Evolutionary conservation across 2,113 vertebrate genomes (phyloP), one percentile per base, ranked within the genome.

Genomic region (Myodes glareolus): DNA sequence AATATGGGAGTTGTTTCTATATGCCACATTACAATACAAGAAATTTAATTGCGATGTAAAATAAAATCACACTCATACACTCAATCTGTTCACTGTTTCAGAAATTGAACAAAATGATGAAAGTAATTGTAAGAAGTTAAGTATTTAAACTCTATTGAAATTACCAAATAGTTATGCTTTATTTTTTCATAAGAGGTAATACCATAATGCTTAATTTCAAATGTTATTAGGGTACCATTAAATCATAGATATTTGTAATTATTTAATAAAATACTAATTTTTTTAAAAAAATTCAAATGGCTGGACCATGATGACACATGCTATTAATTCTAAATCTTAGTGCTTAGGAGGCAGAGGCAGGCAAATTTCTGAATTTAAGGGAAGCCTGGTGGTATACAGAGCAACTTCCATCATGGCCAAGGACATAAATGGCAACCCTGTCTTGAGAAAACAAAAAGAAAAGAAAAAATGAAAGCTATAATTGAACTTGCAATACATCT

Each of bases 101-200:
- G 67, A 95, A 94, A 29, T 94, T 93, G 29, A 70, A 86, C 39
- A 85, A 92, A 63, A 85, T 76, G 2, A 58, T 55, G 3, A 72
- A 7, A 61, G 29, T 72, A 77, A 92, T 36, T 80, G 47, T 42
- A 47, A 86, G 42, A 27, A n/a, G 1, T 90, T 55, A 94, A 63
- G 65, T 75, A 94, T 92, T 94, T 73, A 81, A 72, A 91, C 55
- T 76, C 85, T 61, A 47, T 81, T 94, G 33, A 93, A 95, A 87
- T 90, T 90, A 7, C 1, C 14, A 11, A 87, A 19, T 31, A 77
- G 1, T 5, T 76, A 5, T 8, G 73, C 75, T 55, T 65, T 70
- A 72, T 9, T 58, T 86, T 94, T 88, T 52, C 11, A 45, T 75
- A 61, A 75, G 29, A 81, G 13, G 89, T 61, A 11, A 76, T 78